Conservation (phyloP, 2,888 invertebrate species). For the Pasiphila rectangulata region DNA sequence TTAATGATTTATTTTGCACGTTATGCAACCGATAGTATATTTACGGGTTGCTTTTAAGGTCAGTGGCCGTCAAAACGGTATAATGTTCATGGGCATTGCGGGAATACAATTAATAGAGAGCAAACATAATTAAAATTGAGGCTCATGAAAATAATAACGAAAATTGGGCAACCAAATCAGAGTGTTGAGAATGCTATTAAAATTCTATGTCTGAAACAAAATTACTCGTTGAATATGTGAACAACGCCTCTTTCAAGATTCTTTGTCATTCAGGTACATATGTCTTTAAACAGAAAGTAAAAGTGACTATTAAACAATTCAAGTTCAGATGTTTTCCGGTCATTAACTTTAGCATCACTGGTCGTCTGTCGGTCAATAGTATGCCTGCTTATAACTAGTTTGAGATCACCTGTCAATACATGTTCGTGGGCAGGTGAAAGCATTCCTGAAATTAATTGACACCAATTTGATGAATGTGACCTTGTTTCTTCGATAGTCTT, state of each 20-base stretch:
- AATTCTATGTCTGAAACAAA: too few relatives aligned
- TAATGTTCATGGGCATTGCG: too few relatives aligned
- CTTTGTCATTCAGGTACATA: not conserved
- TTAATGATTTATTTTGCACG: slow-evolving; percentile 8
- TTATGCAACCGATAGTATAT: slow-evolving; percentile 7
- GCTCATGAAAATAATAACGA: too few relatives aligned
- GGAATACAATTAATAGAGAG: too few relatives aligned
- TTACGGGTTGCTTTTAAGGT: slow-evolving; percentile 1
- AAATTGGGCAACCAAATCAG: too few relatives aligned
- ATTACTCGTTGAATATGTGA: too few relatives aligned
- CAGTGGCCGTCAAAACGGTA: too few relatives aligned
- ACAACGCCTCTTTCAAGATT: too few relatives aligned
- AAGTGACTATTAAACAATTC: slow-evolving; percentile 12
- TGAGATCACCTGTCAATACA: slow-evolving; percentile 21
- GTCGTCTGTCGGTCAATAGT: slow-evolving; percentile 21
- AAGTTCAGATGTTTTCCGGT: slow-evolving; percentile 21
- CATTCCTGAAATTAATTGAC: slow-evolving; percentile 13
- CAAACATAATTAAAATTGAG: too few relatives aligned
- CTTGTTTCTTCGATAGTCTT: not conserved
- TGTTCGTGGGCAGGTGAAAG: slow-evolving; percentile 23
- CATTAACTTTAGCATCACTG: slow-evolving; percentile 15
- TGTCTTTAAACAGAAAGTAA: slow-evolving; percentile 15
- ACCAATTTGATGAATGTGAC: slow-evolving; percentile 9
- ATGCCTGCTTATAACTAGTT: slow-evolving; percentile 21
- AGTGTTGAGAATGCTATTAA: too few relatives aligned